A percentile compares a stretch with the other conserved stretches of the same genome.
Conservation (phyloP, 2,888 invertebrate species). For the Tenthredo livida region DNA sequence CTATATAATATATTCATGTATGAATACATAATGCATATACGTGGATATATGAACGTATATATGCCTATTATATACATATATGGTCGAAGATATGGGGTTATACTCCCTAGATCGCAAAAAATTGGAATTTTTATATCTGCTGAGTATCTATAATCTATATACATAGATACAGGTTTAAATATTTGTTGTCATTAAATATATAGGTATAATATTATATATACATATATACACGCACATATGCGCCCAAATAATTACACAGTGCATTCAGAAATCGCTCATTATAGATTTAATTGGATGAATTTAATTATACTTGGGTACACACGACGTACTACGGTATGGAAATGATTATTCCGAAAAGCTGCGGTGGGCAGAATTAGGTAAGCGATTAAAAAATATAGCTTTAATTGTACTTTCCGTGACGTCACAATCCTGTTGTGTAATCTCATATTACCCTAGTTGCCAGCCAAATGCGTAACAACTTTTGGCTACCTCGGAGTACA, state of each 20-base stretch:
- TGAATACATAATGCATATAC: not conserved
- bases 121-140: not conserved
- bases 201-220: not conserved
- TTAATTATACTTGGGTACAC: slow-evolving; percentile 31
- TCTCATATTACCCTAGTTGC: slow-evolving; percentile 68
- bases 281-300: slow-evolving; percentile 46
- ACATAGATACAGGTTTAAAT: not conserved
- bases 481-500: slow-evolving; percentile 58
- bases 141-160: too few species aligned
- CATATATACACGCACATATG: not conserved
- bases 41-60: not conserved
- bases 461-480: slow-evolving; percentile 54
- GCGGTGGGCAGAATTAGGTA: not conserved
- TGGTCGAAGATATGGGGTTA: slow-evolving; percentile 2
- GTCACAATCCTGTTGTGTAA: slow-evolving; percentile 56
- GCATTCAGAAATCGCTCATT: slow-evolving; percentile 9
- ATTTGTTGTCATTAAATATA: not conserved
- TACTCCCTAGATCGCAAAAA: not conserved
- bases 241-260: not conserved
- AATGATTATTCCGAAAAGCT: slow-evolving; percentile 20
- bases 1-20: slow-evolving; percentile 10
- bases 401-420: not conserved
- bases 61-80: too few species aligned
- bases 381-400: slow-evolving; percentile 6
- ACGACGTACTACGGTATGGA: not conserved